A percentile compares a stretch with the other conserved stretches of the same genome.
Conservation (phyloP, 2,113 vertebrate genomes). For the Paratilapia polleni region DNA sequence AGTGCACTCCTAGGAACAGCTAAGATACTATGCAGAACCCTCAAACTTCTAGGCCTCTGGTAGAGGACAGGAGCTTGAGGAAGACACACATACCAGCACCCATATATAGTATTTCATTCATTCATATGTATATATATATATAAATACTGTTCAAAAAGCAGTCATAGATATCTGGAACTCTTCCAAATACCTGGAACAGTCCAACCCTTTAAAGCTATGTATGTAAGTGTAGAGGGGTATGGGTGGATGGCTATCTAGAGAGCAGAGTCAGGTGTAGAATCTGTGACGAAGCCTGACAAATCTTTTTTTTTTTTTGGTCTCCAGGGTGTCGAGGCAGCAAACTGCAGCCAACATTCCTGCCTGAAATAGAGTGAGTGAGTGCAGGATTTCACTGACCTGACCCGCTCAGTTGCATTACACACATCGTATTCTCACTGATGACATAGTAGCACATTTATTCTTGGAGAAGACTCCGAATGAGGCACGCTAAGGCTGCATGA, state of each 20-base stretch:
- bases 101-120: neutral
- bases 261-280: constrained; percentile 30
- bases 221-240: neutral
- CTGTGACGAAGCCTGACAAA: constrained; percentile 49
- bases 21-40: neutral
- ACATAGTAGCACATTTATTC: constrained; percentile 58
- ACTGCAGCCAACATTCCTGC: constrained; percentile 43
- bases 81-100: neutral
- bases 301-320: neutral
- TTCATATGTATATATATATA: too few species aligned
- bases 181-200: neutral
- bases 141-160: neutral
- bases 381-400: constrained; percentile 39
- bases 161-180: neutral
- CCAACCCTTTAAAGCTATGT: neutral
- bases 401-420: constrained; percentile 38
- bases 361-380: constrained; percentile 54
- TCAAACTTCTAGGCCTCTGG: neutral
- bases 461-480: neutral
- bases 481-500: neutral
- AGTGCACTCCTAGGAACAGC: neutral
- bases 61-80: neutral
- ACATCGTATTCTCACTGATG: constrained; percentile 29
- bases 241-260: neutral
- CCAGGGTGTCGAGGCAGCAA: neutral